Conservation (phyloP, 1,140 invertebrate genomes). For the Coboldia fuscipes region DNA sequence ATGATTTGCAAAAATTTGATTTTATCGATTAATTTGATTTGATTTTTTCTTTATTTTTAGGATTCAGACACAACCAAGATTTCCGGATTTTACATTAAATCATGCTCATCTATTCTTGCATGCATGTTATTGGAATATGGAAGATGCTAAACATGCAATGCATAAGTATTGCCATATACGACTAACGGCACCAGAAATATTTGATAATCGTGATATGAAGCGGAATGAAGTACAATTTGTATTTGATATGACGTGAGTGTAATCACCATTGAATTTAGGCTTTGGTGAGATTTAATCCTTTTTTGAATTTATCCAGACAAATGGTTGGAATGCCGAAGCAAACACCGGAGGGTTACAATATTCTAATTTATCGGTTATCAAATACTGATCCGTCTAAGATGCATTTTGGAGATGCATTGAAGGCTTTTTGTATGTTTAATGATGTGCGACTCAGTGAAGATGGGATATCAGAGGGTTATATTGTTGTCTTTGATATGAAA, state of each 20-base stretch:
- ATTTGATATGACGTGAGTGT: conserved; percentile 4
- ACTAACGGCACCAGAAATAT: conserved; percentile 1
- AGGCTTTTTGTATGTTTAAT: conserved; percentile 40
- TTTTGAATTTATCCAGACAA: conserved; percentile 22
- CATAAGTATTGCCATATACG: conserved; percentile 2
- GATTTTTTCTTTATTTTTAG: conserved; percentile 1
- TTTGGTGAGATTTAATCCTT: not conserved
- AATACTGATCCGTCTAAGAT: conserved; percentile 34
- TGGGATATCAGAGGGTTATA: conserved; percentile 32
- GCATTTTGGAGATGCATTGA: conserved; percentile 31
- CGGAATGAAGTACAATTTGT: conserved; percentile 2
- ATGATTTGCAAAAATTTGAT: too few species aligned
- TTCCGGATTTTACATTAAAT: conserved; percentile 3
- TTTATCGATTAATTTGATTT: too few species aligned
- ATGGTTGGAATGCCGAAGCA: conserved; percentile 27
- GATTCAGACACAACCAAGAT: conserved; percentile 1
- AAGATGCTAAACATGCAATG: conserved; percentile 2
- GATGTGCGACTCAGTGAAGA: conserved; percentile 36
- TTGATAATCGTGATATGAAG: conserved; percentile 2
- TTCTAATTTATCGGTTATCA: conserved; percentile 30
- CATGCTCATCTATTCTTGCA: conserved; percentile 4
- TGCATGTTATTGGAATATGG: conserved; percentile 2
- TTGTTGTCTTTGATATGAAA: conserved; percentile 43
- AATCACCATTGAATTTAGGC: not conserved
- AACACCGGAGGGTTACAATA: conserved; percentile 33